Percentiles rank a stretch among this genome's conserved stretches.
phyloP scores from a whole-genome alignment of 2,113 vertebrate genomes.

The Myotis lucifugus region DNA sequence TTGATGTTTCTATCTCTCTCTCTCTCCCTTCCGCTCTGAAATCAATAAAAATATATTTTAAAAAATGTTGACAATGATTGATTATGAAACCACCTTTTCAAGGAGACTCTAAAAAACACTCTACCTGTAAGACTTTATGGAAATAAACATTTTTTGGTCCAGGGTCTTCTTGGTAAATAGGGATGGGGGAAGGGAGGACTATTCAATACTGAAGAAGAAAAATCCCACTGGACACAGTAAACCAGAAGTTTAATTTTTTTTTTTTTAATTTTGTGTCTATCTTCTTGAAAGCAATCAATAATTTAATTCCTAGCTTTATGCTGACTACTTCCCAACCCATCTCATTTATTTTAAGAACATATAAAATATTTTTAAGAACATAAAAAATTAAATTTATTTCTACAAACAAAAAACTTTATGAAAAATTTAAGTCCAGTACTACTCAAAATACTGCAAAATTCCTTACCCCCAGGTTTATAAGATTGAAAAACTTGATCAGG shows the following conservation, averaged over 20 bases:
- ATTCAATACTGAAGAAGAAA: slow-evolving; percentile 18
- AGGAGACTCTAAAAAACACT: background rate
- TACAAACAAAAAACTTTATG: slow-evolving; percentile 6
- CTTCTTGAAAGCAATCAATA: slow-evolving; percentile 41
- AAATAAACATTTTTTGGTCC: background rate
- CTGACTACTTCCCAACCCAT: slow-evolving; percentile 9
- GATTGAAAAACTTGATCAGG: slow-evolving; percentile 96
- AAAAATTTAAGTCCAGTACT: slow-evolving; percentile 18
- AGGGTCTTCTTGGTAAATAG: background rate
- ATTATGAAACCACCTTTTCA: background rate
- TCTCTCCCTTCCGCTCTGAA: no score
- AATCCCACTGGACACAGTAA: slow-evolving; percentile 11
- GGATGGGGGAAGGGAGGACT: background rate
- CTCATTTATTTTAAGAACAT: slow-evolving; percentile 37
- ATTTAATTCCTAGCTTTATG: slow-evolving; percentile 32
- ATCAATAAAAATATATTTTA: no score
- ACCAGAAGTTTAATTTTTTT: background rate
- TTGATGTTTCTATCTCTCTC: no score
- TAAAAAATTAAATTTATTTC: slow-evolving; percentile 23
- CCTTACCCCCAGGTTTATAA: slow-evolving; percentile 97
- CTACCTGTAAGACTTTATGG: slow-evolving; percentile 1
- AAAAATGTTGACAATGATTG: background rate
- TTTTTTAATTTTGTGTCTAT: background rate
- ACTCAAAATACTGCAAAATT: background rate
- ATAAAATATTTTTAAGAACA: slow-evolving; percentile 7